These are phyloP conservation scores for Nineta flava DNA, from an alignment of 2,888 invertebrate genomes.

Conservation along the genomic window DNA sequence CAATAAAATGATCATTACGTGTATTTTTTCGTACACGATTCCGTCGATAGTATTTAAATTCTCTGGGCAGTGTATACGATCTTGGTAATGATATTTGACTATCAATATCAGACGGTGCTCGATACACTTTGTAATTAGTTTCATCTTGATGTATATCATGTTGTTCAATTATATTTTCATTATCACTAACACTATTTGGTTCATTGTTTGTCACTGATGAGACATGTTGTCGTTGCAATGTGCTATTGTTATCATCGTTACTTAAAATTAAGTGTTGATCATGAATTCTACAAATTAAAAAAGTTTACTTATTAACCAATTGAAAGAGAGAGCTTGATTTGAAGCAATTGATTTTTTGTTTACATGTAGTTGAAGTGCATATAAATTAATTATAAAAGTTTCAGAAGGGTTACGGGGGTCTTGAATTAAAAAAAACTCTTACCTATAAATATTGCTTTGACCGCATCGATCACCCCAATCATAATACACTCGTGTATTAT, in stretches of 20 bases:
- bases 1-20: slow-evolving; percentile 50
- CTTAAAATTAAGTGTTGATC: slow-evolving; percentile 6
- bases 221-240: slow-evolving; percentile 1
- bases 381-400: too few species aligned
- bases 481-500: slow-evolving; percentile 28
- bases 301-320: too few species aligned
- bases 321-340: too few species aligned
- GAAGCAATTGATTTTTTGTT: too few species aligned
- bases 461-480: slow-evolving; percentile 29
- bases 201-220: slow-evolving; percentile 10
- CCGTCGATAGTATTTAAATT: slow-evolving; percentile 66
- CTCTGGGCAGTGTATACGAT: slow-evolving; percentile 70
- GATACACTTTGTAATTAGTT: slow-evolving; percentile 28
- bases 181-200: slow-evolving; percentile 12
- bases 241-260: slow-evolving; percentile 5
- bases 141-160: slow-evolving; percentile 12
- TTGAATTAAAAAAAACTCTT: neutral
- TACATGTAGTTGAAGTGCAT: too few species aligned
- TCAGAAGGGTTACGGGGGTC: too few species aligned
- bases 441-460: slow-evolving; percentile 17
- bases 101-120: slow-evolving; percentile 56
- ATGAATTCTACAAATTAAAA: slow-evolving; percentile 6
- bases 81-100: slow-evolving; percentile 68
- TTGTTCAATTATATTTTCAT: slow-evolving; percentile 10
- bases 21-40: slow-evolving; percentile 36